Conservation (phyloP, 2,888 invertebrate genomes). For the Darwinula stevensoni region DNA sequence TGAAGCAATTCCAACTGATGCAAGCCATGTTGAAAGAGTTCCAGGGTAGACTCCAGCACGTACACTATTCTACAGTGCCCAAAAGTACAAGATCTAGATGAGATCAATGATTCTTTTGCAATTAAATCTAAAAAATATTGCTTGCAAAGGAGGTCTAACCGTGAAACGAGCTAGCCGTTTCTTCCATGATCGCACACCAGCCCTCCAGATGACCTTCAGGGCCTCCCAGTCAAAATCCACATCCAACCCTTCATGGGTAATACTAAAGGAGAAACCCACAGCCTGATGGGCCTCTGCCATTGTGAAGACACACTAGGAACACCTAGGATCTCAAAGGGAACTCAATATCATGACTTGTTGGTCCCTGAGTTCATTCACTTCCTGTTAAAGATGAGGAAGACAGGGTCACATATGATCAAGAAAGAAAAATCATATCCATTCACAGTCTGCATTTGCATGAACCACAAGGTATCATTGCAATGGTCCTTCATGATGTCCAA, state of each 20-base stretch:
- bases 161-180: slow-evolving; percentile 54
- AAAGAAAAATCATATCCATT: no score
- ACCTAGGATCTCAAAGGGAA: no score
- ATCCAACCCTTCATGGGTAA: slow-evolving; percentile 94
- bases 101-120: neutral
- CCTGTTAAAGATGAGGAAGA: no score
- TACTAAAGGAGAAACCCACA: slow-evolving; percentile 85
- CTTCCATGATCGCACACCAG: slow-evolving; percentile 82
- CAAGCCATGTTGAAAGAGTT: slow-evolving; percentile 4
- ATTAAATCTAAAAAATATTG: no score
- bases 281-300: slow-evolving; percentile 99
- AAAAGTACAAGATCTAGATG: neutral
- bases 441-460: no score
- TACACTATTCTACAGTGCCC: neutral
- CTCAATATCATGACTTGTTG: no score
- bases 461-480: no score
- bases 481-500: no score
- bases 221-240: slow-evolving; percentile 94
- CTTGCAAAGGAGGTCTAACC: neutral
- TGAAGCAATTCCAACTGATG: slow-evolving; percentile 5
- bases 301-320: no score
- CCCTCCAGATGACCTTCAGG: slow-evolving; percentile 73
- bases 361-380: no score
- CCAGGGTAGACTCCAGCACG: slow-evolving; percentile 8
- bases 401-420: no score